These are phyloP conservation scores for Catagonus wagneri DNA, from an alignment of 2,113 vertebrate species.

Conservation along the genomic window DNA sequence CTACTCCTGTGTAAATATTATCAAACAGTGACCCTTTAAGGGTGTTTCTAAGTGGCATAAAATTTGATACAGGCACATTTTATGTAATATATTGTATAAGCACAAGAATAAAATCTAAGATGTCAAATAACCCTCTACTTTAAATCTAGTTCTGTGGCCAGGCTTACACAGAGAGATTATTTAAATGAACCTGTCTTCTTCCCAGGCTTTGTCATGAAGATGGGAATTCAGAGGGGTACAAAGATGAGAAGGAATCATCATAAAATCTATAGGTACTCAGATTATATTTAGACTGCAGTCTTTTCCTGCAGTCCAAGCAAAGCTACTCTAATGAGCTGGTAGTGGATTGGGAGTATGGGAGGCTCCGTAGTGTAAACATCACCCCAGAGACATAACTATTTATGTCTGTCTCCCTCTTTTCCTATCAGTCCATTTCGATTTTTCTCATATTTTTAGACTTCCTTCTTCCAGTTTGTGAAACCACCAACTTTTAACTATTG, in stretches of 20 bases:
- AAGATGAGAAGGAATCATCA: not conserved
- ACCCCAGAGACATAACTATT: not conserved
- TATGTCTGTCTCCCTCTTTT: not conserved
- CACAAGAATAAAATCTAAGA: not conserved
- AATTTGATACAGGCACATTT: not conserved
- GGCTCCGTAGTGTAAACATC: not conserved
- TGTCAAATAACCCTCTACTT: not conserved
- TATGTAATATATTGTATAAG: not conserved
- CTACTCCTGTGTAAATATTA: not conserved
- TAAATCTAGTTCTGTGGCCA: not conserved
- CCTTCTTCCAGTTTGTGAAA: not conserved
- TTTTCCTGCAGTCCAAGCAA: not conserved
- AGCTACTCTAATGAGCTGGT: not conserved
- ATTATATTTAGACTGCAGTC: not conserved
- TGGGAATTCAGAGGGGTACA: not conserved
- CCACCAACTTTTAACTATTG: not conserved
- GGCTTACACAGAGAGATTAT: not conserved
- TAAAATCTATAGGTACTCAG: not conserved
- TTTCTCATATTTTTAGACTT: not conserved
- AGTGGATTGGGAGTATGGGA: not conserved
- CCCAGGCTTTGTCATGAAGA: not conserved
- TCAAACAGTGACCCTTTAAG: not conserved
- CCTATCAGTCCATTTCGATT: not conserved
- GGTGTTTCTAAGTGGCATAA: not conserved
- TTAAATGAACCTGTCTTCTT: not conserved